A percentile compares a stretch with the other conserved stretches of the same genome.
Evolutionary conservation across 2,113 vertebrate species (phyloP).

Genomic region (Esox niger): DNA sequence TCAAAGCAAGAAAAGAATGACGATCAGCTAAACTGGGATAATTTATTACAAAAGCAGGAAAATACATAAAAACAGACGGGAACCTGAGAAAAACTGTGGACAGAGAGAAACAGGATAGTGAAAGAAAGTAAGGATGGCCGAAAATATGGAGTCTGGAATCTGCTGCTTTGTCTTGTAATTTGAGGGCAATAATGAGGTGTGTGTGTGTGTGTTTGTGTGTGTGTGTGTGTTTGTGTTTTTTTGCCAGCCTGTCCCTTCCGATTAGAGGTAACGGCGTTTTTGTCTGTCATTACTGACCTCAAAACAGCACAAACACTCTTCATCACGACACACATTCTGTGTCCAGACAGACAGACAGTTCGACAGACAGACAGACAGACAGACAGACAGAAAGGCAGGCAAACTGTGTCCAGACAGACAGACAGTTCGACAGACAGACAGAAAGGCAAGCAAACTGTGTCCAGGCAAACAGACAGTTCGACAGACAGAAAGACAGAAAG

Average conservation of each 20-base stretch:
- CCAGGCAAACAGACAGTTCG: neutral
- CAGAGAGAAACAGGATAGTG: conserved; percentile 15
- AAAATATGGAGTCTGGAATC: conserved; percentile 12
- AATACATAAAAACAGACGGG: conserved; percentile 26
- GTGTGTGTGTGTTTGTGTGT: conserved; percentile 2
- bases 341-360: conserved; percentile 2
- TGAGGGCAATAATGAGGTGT: neutral
- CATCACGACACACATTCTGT: conserved; percentile 32
- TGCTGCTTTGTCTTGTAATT: neutral
- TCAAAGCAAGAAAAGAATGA: conserved; percentile 44
- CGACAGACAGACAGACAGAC: neutral
- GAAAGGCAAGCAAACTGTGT: too few relatives aligned
- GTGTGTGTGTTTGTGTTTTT: conserved; percentile 42
- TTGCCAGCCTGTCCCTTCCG: conserved; percentile 55
- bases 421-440: neutral
- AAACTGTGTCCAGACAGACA: neutral
- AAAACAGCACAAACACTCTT: conserved; percentile 63
- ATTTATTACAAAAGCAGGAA: conserved; percentile 52
- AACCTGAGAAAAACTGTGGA: conserved; percentile 41
- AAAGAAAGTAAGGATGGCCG: neutral
- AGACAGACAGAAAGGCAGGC: neutral
- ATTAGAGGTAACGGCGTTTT: conserved; percentile 64
- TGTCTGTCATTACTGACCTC: conserved; percentile 69
- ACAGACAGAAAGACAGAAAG: neutral
- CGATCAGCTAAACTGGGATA: conserved; percentile 42